Conservation (phyloP, 2,888 invertebrate genomes). For the Troides aeacus region DNA sequence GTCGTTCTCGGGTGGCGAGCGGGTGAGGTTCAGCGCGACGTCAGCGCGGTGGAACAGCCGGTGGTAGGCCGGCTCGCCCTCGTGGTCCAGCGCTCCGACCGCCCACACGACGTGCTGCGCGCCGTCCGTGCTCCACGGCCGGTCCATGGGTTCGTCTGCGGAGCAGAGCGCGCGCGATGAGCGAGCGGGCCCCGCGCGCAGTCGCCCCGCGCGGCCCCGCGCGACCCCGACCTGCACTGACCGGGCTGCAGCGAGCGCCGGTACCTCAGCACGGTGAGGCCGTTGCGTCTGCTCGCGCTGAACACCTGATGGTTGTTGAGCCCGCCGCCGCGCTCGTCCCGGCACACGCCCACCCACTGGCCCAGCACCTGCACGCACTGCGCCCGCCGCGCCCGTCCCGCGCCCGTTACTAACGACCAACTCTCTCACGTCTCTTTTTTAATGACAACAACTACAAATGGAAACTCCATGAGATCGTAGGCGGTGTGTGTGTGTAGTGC, state of each 20-base stretch:
- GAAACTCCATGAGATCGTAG: too few relatives aligned
- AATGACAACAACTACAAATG: too few relatives aligned
- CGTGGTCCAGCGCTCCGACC: constrained; percentile 87
- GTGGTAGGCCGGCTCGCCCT: constrained; percentile 91
- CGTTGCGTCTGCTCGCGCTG: constrained; percentile 85
- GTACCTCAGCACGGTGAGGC: constrained; percentile 89
- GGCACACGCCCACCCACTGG: constrained; percentile 91
- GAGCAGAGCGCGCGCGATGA: background rate
- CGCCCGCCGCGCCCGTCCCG: too few relatives aligned
- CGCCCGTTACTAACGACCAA: too few relatives aligned
- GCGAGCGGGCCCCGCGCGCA: too few relatives aligned
- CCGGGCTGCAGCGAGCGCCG: constrained; percentile 87
- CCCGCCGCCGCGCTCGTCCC: constrained; percentile 90
- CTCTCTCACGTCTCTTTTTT: too few relatives aligned
- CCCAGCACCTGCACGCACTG: constrained; percentile 93
- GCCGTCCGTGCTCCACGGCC: constrained; percentile 83
- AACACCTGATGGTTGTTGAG: constrained; percentile 90
- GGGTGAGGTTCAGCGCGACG: constrained; percentile 83
- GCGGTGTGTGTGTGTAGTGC: too few relatives aligned
- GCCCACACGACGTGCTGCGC: constrained; percentile 90
- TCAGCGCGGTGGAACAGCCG: constrained; percentile 87
- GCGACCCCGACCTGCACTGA: constrained; percentile 46
- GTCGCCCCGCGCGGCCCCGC: too few relatives aligned
- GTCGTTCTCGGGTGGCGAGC: constrained; percentile 83
- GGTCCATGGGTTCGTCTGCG: constrained; percentile 88